Percentiles rank a stretch among this genome's conserved stretches.
These are phyloP conservation scores for Microplitis mediator DNA, from an alignment of 1,140 invertebrate species.

Conservation along the genomic window DNA sequence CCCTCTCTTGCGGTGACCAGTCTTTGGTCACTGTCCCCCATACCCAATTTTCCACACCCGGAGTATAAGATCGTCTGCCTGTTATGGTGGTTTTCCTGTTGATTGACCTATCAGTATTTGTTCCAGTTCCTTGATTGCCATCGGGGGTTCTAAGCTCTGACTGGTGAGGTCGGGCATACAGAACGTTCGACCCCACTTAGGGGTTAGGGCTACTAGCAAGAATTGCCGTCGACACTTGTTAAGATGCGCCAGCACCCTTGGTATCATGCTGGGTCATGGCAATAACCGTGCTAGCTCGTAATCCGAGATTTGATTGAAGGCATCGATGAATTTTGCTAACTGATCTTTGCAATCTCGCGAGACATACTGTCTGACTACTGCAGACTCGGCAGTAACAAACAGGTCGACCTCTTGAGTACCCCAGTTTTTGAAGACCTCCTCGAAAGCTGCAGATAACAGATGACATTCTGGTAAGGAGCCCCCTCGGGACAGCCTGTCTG, in stretches of 20 bases:
- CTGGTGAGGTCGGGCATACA: slow-evolving; percentile 1
- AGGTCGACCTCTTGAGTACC: slow-evolving; percentile 46
- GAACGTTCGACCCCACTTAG: slow-evolving; percentile 16
- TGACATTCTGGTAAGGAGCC: slow-evolving; percentile 47
- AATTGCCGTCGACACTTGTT: slow-evolving; percentile 31
- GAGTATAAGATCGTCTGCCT: slow-evolving; percentile 20
- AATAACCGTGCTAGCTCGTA: slow-evolving; percentile 50
- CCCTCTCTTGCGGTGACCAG: slow-evolving; percentile 13
- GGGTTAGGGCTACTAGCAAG: slow-evolving; percentile 6
- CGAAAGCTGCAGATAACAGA: slow-evolving; percentile 36
- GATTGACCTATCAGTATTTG: slow-evolving; percentile 15
- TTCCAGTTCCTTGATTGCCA: neutral
- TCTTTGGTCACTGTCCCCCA: slow-evolving; percentile 1
- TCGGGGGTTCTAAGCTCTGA: neutral
- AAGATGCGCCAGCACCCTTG: slow-evolving; percentile 43
- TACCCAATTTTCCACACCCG: slow-evolving; percentile 34
- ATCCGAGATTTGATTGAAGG: slow-evolving; percentile 43
- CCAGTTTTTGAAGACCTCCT: slow-evolving; percentile 41
- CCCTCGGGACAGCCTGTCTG: slow-evolving; percentile 42
- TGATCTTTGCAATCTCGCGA: slow-evolving; percentile 37
- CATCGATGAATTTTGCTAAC: slow-evolving; percentile 40
- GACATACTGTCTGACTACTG: slow-evolving; percentile 44
- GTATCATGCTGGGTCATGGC: slow-evolving; percentile 49
- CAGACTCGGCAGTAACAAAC: slow-evolving; percentile 44
- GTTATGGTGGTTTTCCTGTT: neutral